Percentiles rank a stretch among this genome's conserved stretches.
phyloP scores from a whole-genome alignment of 2,113 vertebrate genomes.

The Nesoenas mayeri region DNA sequence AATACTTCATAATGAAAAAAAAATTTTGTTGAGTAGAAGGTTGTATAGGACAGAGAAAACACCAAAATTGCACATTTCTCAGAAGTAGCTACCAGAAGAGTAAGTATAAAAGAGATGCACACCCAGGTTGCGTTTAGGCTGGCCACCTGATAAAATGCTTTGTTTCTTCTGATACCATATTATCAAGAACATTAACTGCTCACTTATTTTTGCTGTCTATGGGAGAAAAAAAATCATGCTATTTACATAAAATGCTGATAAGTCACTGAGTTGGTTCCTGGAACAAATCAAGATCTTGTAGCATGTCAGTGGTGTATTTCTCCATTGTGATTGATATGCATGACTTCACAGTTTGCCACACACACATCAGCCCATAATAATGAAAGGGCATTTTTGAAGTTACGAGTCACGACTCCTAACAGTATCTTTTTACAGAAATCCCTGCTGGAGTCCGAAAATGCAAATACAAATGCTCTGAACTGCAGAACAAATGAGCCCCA shows the following conservation, averaged over 20 bases:
- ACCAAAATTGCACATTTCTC: not conserved
- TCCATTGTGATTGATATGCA: not conserved
- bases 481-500: not conserved
- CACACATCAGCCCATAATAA: not conserved
- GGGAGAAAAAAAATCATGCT: not conserved
- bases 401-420: not conserved
- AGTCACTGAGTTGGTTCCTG: not conserved
- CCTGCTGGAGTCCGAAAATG: not conserved
- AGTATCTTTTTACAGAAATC: not conserved
- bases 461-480: not conserved
- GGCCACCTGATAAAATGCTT: not conserved
- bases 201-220: conserved; percentile 1
- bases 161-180: not conserved
- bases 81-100: not conserved
- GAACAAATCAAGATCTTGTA: conserved; percentile 6
- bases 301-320: not conserved
- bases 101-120: not conserved
- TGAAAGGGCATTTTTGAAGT: not conserved
- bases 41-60: not conserved
- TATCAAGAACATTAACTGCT: not conserved
- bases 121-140: not conserved
- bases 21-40: not conserved
- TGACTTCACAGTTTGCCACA: not conserved
- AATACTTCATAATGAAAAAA: not conserved
- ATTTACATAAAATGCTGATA: conserved; percentile 26